Percentiles rank a stretch among this genome's conserved stretches.
Conservation (phyloP, 1,140 invertebrate species). For the Calliopsis andreniformis region DNA sequence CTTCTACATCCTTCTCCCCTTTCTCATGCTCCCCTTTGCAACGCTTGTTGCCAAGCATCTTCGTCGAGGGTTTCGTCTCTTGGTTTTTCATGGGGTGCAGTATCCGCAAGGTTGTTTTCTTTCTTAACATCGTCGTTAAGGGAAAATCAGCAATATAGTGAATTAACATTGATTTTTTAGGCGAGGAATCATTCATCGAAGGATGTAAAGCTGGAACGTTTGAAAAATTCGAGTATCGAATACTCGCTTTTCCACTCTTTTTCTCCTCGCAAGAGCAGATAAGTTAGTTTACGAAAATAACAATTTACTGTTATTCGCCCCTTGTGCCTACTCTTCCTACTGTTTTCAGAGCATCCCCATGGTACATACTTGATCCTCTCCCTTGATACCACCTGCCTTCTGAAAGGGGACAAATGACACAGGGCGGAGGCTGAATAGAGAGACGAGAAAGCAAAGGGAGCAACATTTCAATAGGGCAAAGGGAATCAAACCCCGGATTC, state of each 20-base stretch:
- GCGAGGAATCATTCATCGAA: neutral
- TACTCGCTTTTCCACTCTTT: neutral
- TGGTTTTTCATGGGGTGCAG: slow-evolving; percentile 26
- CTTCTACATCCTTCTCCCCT: neutral
- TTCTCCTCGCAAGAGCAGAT: neutral
- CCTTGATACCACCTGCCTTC: slow-evolving; percentile 37
- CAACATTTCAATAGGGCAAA: slow-evolving; percentile 46
- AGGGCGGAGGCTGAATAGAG: slow-evolving; percentile 32
- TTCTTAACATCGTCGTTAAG: slow-evolving; percentile 32
- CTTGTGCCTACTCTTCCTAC: neutral
- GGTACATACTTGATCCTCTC: neutral
- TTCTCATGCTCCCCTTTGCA: neutral
- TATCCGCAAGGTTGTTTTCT: slow-evolving; percentile 16
- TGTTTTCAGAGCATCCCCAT: slow-evolving; percentile 21
- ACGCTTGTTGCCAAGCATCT: slow-evolving; percentile 40
- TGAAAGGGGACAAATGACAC: slow-evolving; percentile 33
- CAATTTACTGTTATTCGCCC: slow-evolving; percentile 29
- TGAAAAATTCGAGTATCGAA: neutral
- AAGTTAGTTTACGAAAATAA: slow-evolving; percentile 30
- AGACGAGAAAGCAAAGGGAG: slow-evolving; percentile 32
- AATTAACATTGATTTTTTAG: neutral
- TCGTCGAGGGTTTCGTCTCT: slow-evolving; percentile 48
- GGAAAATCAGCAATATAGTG: neutral
- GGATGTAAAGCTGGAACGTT: neutral
- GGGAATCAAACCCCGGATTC: slow-evolving; percentile 40